Conservation (phyloP, 2,113 vertebrate species). For the Edolisoma coerulescens region DNA sequence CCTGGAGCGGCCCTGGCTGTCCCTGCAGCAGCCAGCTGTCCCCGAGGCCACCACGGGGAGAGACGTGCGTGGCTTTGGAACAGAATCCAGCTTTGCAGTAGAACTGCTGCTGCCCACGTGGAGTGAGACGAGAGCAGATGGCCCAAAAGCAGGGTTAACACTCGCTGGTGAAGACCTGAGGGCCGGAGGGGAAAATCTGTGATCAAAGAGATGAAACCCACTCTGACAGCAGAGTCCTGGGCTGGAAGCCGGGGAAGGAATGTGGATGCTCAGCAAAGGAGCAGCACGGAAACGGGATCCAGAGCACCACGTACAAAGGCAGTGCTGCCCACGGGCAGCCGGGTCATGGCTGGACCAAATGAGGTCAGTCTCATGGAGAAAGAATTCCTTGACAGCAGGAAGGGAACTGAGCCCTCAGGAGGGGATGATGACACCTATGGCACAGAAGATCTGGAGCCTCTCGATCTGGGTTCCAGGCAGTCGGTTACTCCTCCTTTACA, state of each 20-base stretch:
- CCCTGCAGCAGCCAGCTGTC: neutral
- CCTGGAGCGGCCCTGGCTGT: neutral
- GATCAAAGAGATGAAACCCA: neutral
- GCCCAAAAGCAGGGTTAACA: neutral
- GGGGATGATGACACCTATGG: neutral
- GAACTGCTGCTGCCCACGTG: neutral
- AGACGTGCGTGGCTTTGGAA: neutral
- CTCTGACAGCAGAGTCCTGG: neutral
- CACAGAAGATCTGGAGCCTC: neutral
- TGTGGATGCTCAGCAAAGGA: neutral
- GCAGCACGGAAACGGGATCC: neutral
- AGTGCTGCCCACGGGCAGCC: neutral
- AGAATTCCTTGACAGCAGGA: neutral
- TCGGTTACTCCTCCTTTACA: neutral
- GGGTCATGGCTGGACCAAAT: neutral
- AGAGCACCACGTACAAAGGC: fast-evolving
- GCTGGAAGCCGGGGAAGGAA: neutral
- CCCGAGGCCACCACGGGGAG: fast-evolving
- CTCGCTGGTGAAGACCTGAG: neutral
- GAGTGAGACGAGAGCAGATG: neutral
- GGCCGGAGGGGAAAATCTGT: neutral
- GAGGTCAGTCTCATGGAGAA: neutral
- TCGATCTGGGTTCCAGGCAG: neutral
- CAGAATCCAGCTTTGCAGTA: neutral
- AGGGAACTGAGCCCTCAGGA: neutral